A percentile compares a stretch with the other conserved stretches of the same genome.
Conservation (phyloP, 2,888 invertebrate genomes). For the Microplitis manilae region DNA sequence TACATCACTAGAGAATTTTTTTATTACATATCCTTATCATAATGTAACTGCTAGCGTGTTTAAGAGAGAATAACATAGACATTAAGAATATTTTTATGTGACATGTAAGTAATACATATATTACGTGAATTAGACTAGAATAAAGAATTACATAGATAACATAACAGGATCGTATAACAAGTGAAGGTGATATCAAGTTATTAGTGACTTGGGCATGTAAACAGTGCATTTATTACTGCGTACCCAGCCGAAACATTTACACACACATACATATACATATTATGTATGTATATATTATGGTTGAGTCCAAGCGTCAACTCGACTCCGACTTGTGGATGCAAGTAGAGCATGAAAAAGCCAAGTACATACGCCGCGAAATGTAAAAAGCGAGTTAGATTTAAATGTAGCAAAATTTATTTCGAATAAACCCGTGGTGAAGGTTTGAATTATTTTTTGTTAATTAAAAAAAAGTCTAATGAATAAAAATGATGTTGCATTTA, state of each 20-base stretch:
- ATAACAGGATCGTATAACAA: neutral
- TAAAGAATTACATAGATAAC: neutral
- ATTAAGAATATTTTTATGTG: no score
- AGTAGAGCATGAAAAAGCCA: slow-evolving; percentile 64
- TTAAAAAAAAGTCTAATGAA: no score
- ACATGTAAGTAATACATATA: no score
- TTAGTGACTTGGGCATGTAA: slow-evolving; percentile 4
- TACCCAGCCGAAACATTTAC: neutral
- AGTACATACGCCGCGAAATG: slow-evolving; percentile 43
- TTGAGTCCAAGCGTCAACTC: slow-evolving; percentile 45
- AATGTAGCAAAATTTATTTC: slow-evolving; percentile 1
- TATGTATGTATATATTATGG: no score
- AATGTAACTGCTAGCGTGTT: no score
- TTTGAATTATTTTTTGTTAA: no score
- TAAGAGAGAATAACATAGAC: no score
- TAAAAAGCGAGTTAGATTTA: slow-evolving; percentile 48
- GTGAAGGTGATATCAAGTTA: slow-evolving; percentile 12
- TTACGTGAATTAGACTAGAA: no score
- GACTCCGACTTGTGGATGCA: slow-evolving; percentile 53
- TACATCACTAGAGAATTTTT: no score
- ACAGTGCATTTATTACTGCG: neutral
- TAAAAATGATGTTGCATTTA: no score
- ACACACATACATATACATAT: neutral
- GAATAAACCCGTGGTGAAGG: no score
- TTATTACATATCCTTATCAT: no score